Percentiles rank a stretch among this genome's conserved stretches.
phyloP scores from a whole-genome alignment of 2,113 vertebrate species.

The Etia nguti region DNA sequence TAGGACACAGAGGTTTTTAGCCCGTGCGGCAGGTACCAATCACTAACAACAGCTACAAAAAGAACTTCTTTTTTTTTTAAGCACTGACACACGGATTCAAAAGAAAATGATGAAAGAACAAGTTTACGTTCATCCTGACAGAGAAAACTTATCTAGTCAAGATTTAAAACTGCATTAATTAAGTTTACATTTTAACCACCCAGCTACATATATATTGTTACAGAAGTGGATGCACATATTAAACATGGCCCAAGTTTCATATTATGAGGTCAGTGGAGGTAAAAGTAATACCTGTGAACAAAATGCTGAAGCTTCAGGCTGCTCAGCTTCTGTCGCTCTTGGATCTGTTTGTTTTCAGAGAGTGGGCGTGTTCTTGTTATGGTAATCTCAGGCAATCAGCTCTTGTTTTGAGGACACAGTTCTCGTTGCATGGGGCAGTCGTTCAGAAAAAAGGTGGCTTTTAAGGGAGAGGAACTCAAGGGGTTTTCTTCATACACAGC shows the following conservation, averaged over 20 bases:
- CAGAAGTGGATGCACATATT: background rate
- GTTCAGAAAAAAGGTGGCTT: background rate
- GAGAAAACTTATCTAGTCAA: background rate
- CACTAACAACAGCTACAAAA: background rate
- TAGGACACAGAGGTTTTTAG: background rate
- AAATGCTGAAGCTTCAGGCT: background rate
- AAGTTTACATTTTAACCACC: background rate
- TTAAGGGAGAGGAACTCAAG: background rate
- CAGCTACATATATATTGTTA: background rate
- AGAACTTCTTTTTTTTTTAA: background rate
- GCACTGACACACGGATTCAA: background rate
- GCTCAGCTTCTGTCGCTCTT: background rate
- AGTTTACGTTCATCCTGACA: background rate
- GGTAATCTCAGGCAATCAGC: background rate
- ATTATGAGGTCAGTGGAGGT: background rate
- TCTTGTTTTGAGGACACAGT: background rate
- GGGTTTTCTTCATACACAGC: background rate
- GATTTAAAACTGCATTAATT: background rate
- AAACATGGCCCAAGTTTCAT: background rate
- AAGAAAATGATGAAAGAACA: background rate
- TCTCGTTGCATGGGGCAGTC: fast-evolving
- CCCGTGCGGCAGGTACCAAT: fast-evolving
- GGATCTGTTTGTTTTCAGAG: background rate
- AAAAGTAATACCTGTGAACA: background rate
- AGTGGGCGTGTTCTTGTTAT: background rate